Percentiles rank a stretch among this genome's conserved stretches.
Conservation (phyloP, 2,888 invertebrate species). For the Eupithecia subumbrata region DNA sequence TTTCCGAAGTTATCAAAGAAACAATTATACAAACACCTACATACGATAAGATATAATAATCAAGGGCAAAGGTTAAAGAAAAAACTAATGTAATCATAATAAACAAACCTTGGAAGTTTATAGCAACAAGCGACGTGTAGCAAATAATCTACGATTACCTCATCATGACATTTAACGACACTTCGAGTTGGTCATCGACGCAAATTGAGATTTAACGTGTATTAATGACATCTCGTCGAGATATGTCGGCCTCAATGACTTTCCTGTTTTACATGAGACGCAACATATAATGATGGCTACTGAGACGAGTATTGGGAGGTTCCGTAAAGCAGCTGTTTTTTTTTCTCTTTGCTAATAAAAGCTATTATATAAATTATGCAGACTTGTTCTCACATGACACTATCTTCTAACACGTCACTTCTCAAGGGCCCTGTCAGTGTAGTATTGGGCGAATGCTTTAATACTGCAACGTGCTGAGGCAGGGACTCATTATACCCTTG, state of each 20-base stretch:
- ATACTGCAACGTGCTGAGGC: too few species aligned
- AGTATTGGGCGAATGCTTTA: too few species aligned
- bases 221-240: constrained; percentile 41
- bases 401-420: too few species aligned
- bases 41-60: constrained; percentile 4
- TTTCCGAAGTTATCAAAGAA: neutral
- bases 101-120: constrained; percentile 40
- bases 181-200: constrained; percentile 21
- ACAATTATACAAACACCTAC: neutral
- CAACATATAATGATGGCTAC: constrained; percentile 8
- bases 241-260: constrained; percentile 46
- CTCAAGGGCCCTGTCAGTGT: too few species aligned
- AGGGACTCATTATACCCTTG: too few species aligned
- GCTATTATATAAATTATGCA: too few species aligned
- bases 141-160: constrained; percentile 27
- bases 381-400: too few species aligned
- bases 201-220: constrained; percentile 40
- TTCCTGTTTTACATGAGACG: constrained; percentile 40
- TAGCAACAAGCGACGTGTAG: constrained; percentile 21
- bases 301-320: neutral
- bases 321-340: neutral
- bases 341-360: neutral
- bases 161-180: constrained; percentile 20
- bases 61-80: constrained; percentile 30
- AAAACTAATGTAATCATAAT: constrained; percentile 4